Evolutionary conservation across 2,797 vertebrate species (phyloP), one percentile per base, ranked within the genome.

Genomic region (Falco peregrinus): DNA sequence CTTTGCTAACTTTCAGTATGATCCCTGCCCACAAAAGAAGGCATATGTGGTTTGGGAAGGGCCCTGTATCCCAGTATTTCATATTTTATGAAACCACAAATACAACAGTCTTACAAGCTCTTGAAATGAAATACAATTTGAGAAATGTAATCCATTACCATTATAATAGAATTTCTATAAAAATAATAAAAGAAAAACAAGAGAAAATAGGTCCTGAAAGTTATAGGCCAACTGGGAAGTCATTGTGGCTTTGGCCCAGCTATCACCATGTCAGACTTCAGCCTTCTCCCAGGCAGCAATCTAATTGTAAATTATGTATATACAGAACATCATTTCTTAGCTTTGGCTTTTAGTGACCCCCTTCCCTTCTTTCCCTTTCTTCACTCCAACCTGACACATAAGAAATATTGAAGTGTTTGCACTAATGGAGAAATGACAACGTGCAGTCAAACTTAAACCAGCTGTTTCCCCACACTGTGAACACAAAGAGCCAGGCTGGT

Each of bases 401-500:
- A 96, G 96, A 97, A 97, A 94, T 89, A 95, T 85, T 91, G 94
- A 94, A 87, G 91, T 93, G 89, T 96, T 95, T 94, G 64, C 77
- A 35, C 84, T 97, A 84, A 70, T 85, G 89, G 93, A 97, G 95
- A 89, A 94, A 93, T 93, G 93, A 96, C 93, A 84, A 84, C 59
- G 92, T 95, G 94, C 71, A 91, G 87, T 97, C 89, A 96, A 96
- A 97, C 97, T 96, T 94, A 97, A 97, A 97, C 96, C 97, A 98
- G 96, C 97, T 98, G 96, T 97, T 97, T 95, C 92, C 84, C 93
- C 64, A 33, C 31, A 16, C 74, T 84, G 41, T 68, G 79, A 95
- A 73, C 84, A 95, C 94, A 92, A 94, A 96, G 96, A 84, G 87
- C 75, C 63, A 81, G 67, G 50, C 95, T 60, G 61, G 86, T 95